Conservation (phyloP, 1,140 invertebrate genomes). For the Sweltsa coloradensis region DNA sequence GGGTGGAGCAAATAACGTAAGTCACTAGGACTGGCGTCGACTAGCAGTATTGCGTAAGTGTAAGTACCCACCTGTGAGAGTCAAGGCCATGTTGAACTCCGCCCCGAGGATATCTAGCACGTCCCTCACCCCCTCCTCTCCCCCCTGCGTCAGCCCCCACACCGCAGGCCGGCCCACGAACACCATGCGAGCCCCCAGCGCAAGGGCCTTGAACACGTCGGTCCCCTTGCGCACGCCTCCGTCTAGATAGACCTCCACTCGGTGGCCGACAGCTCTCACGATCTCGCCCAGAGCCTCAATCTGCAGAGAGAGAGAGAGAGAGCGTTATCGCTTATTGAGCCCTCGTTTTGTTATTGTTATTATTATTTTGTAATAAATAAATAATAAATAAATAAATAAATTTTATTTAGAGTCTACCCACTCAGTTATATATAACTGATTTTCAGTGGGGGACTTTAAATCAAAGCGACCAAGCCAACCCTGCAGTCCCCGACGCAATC, state of each 20-base stretch:
- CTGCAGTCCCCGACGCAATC: too few species aligned
- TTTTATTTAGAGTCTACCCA: too few species aligned
- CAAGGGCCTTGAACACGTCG: constrained; percentile 84
- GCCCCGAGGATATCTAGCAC: constrained; percentile 60
- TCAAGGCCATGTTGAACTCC: constrained; percentile 69
- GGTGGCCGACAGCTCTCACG: constrained; percentile 54
- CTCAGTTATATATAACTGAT: too few species aligned
- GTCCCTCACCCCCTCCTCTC: constrained; percentile 61
- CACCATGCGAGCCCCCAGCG: constrained; percentile 81
- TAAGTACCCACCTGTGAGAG: constrained; percentile 49
- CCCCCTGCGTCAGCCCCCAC: constrained; percentile 72
- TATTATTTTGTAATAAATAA: too few species aligned
- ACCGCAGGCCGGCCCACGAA: constrained; percentile 80
- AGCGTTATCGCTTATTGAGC: not conserved
- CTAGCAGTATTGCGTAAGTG: too few species aligned
- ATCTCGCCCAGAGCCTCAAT: constrained; percentile 82
- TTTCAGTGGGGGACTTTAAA: too few species aligned
- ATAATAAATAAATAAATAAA: too few species aligned
- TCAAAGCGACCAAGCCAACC: too few species aligned
- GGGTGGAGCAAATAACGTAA: not conserved
- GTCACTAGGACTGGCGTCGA: too few species aligned
- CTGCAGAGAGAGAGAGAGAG: constrained; percentile 31
- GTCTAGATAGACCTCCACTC: constrained; percentile 74
- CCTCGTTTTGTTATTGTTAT: not conserved
- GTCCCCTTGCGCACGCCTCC: constrained; percentile 75